These are phyloP conservation scores for Antheraea pernyi DNA, from an alignment of 1,140 invertebrate species.

Conservation along the genomic window DNA sequence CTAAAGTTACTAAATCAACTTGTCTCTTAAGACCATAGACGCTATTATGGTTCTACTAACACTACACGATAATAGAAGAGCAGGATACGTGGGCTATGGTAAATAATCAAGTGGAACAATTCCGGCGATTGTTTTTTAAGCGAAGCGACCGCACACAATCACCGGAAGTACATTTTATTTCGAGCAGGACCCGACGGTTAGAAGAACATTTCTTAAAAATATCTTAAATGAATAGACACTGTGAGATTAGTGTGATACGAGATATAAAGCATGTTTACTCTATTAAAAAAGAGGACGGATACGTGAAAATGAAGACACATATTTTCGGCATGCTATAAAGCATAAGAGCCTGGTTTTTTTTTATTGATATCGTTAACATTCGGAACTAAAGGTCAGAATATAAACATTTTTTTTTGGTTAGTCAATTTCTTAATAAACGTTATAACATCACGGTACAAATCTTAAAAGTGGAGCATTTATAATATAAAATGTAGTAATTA, in stretches of 20 bases:
- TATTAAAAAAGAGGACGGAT: neutral
- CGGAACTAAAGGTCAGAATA: no score
- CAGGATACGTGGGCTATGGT: constrained; percentile 34
- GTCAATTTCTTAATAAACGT: no score
- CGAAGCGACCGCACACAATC: constrained; percentile 34
- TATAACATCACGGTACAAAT: no score
- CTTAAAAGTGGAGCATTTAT: no score
- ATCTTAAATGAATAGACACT: neutral
- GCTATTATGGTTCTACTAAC: neutral
- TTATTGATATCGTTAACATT: no score
- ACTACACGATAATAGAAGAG: constrained; percentile 9
- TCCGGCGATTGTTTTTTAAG: constrained; percentile 41
- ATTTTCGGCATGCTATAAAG: no score
- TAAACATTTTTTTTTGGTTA: no score
- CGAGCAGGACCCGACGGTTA: constrained; percentile 5
- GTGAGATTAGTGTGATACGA: neutral
- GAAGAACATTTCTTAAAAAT: constrained; percentile 21
- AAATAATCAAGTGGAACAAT: constrained; percentile 32
- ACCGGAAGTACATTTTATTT: constrained; percentile 40
- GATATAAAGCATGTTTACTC: neutral
- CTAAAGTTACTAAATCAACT: no score
- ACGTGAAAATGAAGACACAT: no score
- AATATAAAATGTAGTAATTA: no score
- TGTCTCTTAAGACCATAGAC: neutral
- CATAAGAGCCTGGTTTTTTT: no score